These are phyloP conservation scores for Drosophila tani DNA, from an alignment of 1,140 invertebrate species.

Conservation along the genomic window DNA sequence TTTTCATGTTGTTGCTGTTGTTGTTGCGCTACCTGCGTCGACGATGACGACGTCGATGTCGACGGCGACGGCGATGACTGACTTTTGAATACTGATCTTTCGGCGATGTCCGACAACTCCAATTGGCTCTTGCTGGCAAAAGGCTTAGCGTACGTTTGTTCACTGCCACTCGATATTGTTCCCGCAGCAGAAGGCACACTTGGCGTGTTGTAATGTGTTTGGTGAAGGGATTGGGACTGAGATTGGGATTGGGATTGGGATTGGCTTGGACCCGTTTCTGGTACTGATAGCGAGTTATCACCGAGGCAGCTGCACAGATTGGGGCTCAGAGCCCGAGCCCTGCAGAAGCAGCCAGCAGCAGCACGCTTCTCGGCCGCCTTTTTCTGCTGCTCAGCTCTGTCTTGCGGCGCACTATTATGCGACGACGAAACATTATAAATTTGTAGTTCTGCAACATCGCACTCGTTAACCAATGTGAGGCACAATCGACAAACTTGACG, in stretches of 20 bases:
- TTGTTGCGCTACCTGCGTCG: constrained; percentile 34
- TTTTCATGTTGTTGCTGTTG: constrained; percentile 16
- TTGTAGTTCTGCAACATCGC: constrained; percentile 82
- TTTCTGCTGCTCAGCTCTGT: constrained; percentile 21
- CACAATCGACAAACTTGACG: constrained; percentile 87
- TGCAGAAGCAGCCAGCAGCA: constrained; percentile 54
- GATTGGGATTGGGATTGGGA: constrained; percentile 30
- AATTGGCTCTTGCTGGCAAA: constrained; percentile 50
- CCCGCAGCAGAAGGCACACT: constrained; percentile 63
- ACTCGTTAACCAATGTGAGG: constrained; percentile 80
- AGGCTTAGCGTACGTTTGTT: constrained; percentile 40
- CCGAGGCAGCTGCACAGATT: constrained; percentile 59
- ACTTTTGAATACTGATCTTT: constrained; percentile 50
- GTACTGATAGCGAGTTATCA: constrained; percentile 75
- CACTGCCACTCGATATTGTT: constrained; percentile 44
- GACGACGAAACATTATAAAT: constrained; percentile 73
- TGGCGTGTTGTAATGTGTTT: constrained; percentile 64
- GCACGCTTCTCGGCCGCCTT: constrained; percentile 30
- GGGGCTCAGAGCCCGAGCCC: constrained; percentile 45
- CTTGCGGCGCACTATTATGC: constrained; percentile 43
- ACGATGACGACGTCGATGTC: constrained; percentile 24
- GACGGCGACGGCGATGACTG: constrained; percentile 37
- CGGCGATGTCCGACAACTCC: constrained; percentile 29
- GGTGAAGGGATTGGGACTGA: constrained; percentile 37
- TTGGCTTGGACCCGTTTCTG: constrained; percentile 56